Conservation (phyloP, 2,888 invertebrate genomes). For the Lypha dubia region DNA sequence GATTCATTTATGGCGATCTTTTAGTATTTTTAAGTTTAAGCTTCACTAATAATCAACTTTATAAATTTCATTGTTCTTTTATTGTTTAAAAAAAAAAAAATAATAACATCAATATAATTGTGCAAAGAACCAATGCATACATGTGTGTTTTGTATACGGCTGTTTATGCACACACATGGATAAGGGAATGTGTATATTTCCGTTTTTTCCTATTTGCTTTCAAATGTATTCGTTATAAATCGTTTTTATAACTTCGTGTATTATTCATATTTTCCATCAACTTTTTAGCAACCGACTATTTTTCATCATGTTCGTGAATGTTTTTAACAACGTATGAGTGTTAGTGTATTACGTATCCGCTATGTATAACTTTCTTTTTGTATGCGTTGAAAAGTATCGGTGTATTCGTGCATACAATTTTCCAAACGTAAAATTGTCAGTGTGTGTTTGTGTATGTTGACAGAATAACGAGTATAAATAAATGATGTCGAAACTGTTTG, state of each 20-base stretch:
- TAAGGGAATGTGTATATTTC: constrained; percentile 57
- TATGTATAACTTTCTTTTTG: constrained; percentile 36
- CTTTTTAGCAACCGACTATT: neutral
- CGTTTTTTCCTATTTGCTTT: constrained; percentile 40
- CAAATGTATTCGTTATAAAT: constrained; percentile 65
- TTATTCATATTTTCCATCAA: neutral
- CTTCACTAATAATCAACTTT: too few relatives aligned
- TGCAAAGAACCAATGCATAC: neutral
- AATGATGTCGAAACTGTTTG: constrained; percentile 74
- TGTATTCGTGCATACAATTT: constrained; percentile 46
- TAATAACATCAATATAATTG: neutral
- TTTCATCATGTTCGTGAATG: constrained; percentile 40
- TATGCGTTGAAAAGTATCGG: constrained; percentile 27
- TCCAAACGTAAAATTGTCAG: constrained; percentile 47
- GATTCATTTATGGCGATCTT: too few relatives aligned
- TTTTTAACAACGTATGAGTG: neutral
- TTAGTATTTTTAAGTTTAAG: too few relatives aligned
- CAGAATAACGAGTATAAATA: constrained; percentile 80
- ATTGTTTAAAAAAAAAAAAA: neutral
- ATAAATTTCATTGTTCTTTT: neutral
- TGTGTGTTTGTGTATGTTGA: too few relatives aligned
- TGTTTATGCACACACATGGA: constrained; percentile 5
- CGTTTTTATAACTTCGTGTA: constrained; percentile 59
- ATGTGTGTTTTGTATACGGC: constrained; percentile 5
- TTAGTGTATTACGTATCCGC: constrained; percentile 53